Percentiles rank a stretch among this genome's conserved stretches.
Conservation (phyloP, 2,113 vertebrate genomes). For the Corythaeola cristata region DNA sequence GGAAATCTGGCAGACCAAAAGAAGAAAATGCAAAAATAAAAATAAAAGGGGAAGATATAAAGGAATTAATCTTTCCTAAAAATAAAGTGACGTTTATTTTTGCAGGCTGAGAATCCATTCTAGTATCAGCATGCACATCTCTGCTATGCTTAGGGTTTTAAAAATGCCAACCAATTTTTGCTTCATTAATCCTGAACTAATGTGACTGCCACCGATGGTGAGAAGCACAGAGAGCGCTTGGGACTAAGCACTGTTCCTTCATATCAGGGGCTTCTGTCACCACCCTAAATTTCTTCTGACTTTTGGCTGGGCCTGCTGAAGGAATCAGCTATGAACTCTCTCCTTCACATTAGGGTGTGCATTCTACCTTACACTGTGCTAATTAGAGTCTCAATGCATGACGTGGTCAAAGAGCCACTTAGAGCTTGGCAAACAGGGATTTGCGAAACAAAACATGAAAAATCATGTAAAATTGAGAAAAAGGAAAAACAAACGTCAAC, state of each 20-base stretch:
- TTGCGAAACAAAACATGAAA: background rate
- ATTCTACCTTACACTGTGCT: background rate
- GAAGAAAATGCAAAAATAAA: background rate
- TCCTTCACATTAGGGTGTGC: background rate
- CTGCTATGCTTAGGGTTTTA: background rate
- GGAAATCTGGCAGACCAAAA: background rate
- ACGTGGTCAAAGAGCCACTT: background rate
- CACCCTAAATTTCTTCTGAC: background rate
- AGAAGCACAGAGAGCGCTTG: background rate
- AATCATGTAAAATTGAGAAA: background rate
- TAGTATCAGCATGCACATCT: background rate
- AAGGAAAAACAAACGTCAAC: background rate
- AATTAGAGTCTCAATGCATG: background rate
- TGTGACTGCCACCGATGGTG: fast-evolving
- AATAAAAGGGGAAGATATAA: background rate
- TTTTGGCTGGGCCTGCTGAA: background rate
- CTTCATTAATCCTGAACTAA: background rate
- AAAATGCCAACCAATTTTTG: background rate
- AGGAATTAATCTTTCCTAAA: background rate
- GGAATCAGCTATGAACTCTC: background rate
- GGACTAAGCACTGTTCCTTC: background rate
- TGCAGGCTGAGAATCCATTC: background rate
- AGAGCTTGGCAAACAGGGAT: background rate
- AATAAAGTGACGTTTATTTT: background rate
- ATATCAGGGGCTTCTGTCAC: background rate